Conservation (phyloP, 2,113 vertebrate species). For the Procavia capensis region DNA sequence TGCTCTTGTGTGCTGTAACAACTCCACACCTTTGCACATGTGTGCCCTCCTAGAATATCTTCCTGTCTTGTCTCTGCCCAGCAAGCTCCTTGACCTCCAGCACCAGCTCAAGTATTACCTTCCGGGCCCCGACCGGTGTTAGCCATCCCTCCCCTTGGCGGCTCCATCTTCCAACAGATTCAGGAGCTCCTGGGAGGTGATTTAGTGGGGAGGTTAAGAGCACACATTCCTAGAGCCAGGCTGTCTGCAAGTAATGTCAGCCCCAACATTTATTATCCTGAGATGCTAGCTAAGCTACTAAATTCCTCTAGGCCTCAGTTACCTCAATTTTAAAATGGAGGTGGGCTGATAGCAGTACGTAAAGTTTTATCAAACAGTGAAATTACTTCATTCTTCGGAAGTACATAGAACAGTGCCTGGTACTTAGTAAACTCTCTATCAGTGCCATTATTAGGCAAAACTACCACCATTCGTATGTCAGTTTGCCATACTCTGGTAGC, state of each 20-base stretch:
- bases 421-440: not conserved
- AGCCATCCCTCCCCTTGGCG: rapidly evolving
- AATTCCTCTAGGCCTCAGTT: not conserved
- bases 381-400: not conserved
- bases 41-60: not conserved
- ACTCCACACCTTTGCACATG: not conserved
- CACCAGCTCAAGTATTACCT: not conserved
- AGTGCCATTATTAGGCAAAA: not conserved
- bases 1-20: rapidly evolving
- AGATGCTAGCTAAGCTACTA: not conserved
- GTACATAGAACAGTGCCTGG: not conserved
- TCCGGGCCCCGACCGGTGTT: not conserved
- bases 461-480: not conserved
- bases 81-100: not conserved
- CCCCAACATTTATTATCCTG: not conserved
- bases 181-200: not conserved
- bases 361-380: not conserved
- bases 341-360: not conserved
- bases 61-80: not conserved
- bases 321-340: no score
- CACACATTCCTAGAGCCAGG: not conserved
- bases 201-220: not conserved
- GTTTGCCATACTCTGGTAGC: no score
- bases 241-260: not conserved
- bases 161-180: not conserved